Evolutionary conservation across 1,140 invertebrate species (phyloP).

Genomic region (Branchinecta lynchi): DNA sequence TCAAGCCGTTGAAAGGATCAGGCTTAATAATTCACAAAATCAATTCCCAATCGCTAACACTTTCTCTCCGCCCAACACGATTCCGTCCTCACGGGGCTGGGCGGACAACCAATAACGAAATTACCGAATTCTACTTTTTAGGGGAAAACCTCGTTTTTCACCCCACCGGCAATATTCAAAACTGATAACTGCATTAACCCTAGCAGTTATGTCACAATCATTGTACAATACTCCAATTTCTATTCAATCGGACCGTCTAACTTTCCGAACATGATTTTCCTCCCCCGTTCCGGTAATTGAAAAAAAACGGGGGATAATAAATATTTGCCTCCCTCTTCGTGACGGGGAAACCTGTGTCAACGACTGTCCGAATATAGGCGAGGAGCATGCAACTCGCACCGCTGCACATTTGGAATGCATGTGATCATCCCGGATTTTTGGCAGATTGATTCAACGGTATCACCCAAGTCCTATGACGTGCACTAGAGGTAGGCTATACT

Average conservation of each 20-base stretch:
- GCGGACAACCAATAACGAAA: no score
- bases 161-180: background rate
- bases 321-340: background rate
- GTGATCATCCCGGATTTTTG: no score
- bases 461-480: no score
- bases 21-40: no score
- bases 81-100: no score
- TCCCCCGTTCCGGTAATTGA: background rate
- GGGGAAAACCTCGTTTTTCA: background rate
- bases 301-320: slow-evolving; percentile 4
- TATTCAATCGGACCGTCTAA: background rate
- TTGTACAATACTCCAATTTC: slow-evolving; percentile 4
- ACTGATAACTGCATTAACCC: slow-evolving; percentile 11
- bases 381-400: no score
- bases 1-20: no score
- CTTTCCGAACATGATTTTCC: background rate
- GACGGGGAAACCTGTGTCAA: background rate
- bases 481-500: no score
- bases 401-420: no score
- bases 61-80: no score
- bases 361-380: background rate
- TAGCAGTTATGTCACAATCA: slow-evolving; percentile 7
- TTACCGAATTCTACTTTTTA: background rate
- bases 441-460: no score
- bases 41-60: no score